A percentile compares a stretch with the other conserved stretches of the same genome.
phyloP scores from a whole-genome alignment of 2,113 vertebrate species.

The Vireo altiloquus region DNA sequence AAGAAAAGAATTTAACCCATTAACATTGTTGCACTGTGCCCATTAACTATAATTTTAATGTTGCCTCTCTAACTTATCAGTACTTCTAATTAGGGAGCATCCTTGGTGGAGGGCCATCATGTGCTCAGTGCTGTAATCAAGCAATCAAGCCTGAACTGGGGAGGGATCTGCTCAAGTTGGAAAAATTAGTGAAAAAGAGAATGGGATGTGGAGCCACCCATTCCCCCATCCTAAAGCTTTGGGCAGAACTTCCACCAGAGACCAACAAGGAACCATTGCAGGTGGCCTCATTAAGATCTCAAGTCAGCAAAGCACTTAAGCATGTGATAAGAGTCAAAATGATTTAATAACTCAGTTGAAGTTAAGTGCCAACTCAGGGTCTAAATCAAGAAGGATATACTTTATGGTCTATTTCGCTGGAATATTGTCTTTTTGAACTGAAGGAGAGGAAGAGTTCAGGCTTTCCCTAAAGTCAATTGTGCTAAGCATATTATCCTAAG shows the following conservation, averaged over 20 bases:
- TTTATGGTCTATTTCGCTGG: neutral
- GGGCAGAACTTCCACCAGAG: neutral
- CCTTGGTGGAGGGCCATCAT: neutral
- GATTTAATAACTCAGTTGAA: neutral
- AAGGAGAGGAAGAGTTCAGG: neutral
- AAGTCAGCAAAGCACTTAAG: neutral
- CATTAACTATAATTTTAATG: neutral
- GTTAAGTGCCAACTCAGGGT: neutral
- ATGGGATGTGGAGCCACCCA: neutral
- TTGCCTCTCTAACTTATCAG: neutral
- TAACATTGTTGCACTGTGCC: neutral
- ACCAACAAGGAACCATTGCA: neutral
- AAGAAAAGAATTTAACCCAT: neutral
- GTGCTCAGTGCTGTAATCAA: neutral
- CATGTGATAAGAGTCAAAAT: neutral
- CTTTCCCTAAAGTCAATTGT: neutral
- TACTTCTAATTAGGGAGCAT: slow-evolving; percentile 1
- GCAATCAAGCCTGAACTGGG: neutral
- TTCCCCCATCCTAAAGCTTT: neutral
- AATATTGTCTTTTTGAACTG: neutral
- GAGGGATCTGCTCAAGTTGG: neutral
- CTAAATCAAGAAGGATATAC: neutral
- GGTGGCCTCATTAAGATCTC: neutral
- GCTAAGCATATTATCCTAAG: neutral
- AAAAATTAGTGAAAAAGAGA: neutral